Evolutionary conservation across 2,113 vertebrate genomes (phyloP).

Genomic region (Aramus guarauna): DNA sequence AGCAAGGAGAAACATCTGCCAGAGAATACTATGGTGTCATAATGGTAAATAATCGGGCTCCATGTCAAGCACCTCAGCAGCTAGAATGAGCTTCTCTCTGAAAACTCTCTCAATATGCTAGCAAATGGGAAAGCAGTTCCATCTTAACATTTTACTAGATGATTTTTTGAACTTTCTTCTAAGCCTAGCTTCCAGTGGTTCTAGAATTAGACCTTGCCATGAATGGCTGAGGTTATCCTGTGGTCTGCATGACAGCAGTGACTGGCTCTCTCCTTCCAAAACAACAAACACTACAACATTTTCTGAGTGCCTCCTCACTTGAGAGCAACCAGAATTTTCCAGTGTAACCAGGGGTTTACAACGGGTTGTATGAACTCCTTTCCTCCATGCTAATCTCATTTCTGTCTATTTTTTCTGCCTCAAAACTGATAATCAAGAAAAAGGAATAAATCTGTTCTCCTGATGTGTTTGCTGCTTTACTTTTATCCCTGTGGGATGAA

Average conservation of each 20-base stretch:
- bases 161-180: neutral
- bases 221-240: neutral
- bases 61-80: neutral
- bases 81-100: neutral
- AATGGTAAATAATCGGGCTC: neutral
- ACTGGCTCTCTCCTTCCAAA: neutral
- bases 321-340: neutral
- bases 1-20: neutral
- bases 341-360: neutral
- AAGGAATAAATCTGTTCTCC: neutral
- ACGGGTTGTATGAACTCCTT: neutral
- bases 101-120: neutral
- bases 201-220: neutral
- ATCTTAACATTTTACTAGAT: neutral
- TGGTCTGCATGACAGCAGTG: neutral
- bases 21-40: neutral
- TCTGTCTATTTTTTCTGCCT: neutral
- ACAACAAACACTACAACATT: accelerated
- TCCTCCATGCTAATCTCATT: neutral
- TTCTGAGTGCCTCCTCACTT: neutral
- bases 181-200: neutral
- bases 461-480: neutral
- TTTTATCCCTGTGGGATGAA: neutral
- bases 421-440: neutral
- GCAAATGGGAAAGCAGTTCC: neutral